Evolutionary conservation across 2,797 vertebrate species (phyloP), one percentile per base, ranked within the genome.

Genomic region (Karalla daura): DNA sequence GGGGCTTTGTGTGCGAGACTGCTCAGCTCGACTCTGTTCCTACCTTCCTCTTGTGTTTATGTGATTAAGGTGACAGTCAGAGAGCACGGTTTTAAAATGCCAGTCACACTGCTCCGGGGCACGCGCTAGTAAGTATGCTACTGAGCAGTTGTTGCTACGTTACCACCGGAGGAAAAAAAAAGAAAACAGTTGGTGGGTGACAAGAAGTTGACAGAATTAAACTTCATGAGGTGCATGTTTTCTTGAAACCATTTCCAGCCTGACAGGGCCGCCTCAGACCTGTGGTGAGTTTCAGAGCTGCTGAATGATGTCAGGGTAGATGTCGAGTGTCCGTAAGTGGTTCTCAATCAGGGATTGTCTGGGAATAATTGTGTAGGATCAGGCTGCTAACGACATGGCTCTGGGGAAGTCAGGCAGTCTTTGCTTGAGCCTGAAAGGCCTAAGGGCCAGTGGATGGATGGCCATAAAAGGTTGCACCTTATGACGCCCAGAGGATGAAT

Each of bases 131-230:
- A 78, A 76, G 76, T 74, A 74, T 71, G 69, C 76, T 78, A 68
- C 80, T 70, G 72, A 78, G 74, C 74, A 68, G 77, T 56, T 64
- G 87, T 86, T 86, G 87, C 87, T 81, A 86, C 7, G 84, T 65
- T 88, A 86, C 86, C 7, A 2, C 46, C 62, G 43, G 45, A 51
- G 37, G 67, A 77, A 27, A 7, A 28, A 46, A 30, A 27, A 50
- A 54, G 47, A 73, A 79, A 61, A 50, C 65, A 36, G 56, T 49
- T 27, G 70, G 52, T 62, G 59, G 59, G 40, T 78, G 77, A 77
- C 66, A 82, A 35, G 37, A 74, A 72, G 70, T 68, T 84, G 75
- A 76, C 68, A 60, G 65, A 78, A 70, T 80, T 75, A 73, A 84
- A 81, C 73, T 83, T 81, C 27, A 67, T 46, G 47, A 43, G 71